Conservation (phyloP, 2,888 invertebrate genomes). For the Cheilosia vernalis region DNA sequence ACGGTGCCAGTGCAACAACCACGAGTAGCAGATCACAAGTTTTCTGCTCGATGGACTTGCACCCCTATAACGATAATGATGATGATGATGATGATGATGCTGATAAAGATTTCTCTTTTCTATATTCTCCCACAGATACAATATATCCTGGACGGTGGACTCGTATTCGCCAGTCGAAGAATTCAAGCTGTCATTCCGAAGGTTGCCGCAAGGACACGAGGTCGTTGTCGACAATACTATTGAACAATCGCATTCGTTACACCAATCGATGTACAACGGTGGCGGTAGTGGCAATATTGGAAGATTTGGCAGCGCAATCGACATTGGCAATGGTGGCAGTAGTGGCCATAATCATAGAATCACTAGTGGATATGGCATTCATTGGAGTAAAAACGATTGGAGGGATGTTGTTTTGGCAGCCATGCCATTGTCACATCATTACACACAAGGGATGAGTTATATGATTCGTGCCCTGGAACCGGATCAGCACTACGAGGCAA, state of each 20-base stretch:
- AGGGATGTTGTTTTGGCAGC: slow-evolving; percentile 86
- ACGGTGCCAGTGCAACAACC: background rate
- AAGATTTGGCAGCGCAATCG: slow-evolving; percentile 60
- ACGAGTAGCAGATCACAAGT: slow-evolving; percentile 28
- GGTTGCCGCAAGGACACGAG: slow-evolving; percentile 85
- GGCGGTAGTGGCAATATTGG: slow-evolving; percentile 66
- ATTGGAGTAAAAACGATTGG: slow-evolving; percentile 85
- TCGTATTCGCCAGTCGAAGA: slow-evolving; percentile 88
- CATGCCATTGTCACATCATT: slow-evolving; percentile 84
- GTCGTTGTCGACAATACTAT: slow-evolving; percentile 83
- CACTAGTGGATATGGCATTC: slow-evolving; percentile 81
- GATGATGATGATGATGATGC: slow-evolving; percentile 39
- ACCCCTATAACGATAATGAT: slow-evolving; percentile 23
- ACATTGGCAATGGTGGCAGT: slow-evolving; percentile 73
- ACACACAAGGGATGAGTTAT: slow-evolving; percentile 87
- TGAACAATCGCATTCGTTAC: slow-evolving; percentile 79
- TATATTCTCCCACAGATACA: slow-evolving; percentile 84
- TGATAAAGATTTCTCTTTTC: slow-evolving; percentile 59
- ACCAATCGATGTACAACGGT: slow-evolving; percentile 77
- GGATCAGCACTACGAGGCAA: slow-evolving; percentile 87
- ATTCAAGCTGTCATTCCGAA: slow-evolving; percentile 87
- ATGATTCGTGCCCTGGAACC: slow-evolving; percentile 87
- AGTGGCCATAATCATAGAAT: slow-evolving; percentile 81
- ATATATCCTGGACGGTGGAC: slow-evolving; percentile 88
- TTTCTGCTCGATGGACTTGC: slow-evolving; percentile 21